Percentiles rank a stretch among this genome's conserved stretches.
Conservation (phyloP, 1,140 invertebrate genomes). For the Brachionus paranguensis region DNA sequence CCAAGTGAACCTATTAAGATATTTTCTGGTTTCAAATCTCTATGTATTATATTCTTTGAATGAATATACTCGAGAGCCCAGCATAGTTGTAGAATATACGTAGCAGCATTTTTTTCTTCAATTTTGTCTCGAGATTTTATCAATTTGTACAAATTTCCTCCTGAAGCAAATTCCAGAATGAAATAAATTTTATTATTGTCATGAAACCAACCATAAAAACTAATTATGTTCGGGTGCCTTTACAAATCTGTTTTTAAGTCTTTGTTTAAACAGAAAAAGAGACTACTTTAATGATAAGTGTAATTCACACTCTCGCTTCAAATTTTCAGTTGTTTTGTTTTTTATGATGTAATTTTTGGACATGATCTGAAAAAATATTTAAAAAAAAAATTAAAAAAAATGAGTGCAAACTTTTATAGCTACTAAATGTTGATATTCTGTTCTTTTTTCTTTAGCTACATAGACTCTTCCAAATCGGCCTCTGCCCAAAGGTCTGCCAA, state of each 20-base stretch:
- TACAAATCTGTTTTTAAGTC: neutral
- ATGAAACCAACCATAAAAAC: conserved; percentile 82
- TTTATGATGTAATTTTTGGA: conserved; percentile 85
- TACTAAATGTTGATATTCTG: conserved; percentile 71
- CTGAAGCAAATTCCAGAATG: conserved; percentile 81
- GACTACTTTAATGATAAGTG: conserved; percentile 69
- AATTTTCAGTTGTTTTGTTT: conserved; percentile 82
- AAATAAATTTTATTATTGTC: conserved; percentile 81
- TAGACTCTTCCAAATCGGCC: conserved; percentile 98
- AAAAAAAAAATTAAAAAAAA: neutral
- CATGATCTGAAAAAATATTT: conserved; percentile 58
- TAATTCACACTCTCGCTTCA: conserved; percentile 83
- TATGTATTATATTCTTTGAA: conserved; percentile 21
- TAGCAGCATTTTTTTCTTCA: neutral
- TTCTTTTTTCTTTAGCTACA: conserved; percentile 76
- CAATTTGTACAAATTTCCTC: conserved; percentile 73
- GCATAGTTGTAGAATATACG: neutral
- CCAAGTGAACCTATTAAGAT: conserved; percentile 7
- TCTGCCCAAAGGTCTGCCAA: conserved; percentile 84
- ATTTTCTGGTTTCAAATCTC: conserved; percentile 37
- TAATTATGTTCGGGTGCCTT: conserved; percentile 83
- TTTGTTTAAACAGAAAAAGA: neutral
- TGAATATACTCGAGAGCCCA: neutral
- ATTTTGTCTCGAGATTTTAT: neutral
- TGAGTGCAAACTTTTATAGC: neutral